phyloP scores from a whole-genome alignment of 2,797 vertebrate genomes.

The Enteromius treurensis region DNA sequence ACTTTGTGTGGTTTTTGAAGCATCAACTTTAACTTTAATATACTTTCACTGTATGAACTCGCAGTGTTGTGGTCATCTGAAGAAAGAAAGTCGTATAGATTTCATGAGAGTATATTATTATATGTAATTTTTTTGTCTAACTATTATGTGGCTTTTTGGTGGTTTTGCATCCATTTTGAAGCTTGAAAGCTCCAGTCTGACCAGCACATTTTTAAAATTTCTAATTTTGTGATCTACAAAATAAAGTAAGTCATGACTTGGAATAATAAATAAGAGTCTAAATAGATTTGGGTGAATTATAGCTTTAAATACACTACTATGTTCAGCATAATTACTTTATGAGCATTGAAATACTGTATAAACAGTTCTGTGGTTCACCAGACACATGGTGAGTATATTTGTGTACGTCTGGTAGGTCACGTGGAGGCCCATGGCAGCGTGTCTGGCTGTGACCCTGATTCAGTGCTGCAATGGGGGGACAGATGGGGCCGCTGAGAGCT shows the following conservation, averaged over 20 bases:
- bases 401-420: constrained; percentile 52
- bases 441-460: constrained; percentile 74
- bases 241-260: background rate
- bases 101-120: background rate
- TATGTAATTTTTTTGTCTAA: background rate
- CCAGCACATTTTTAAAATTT: background rate
- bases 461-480: constrained; percentile 72
- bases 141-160: background rate
- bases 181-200: background rate
- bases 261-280: background rate
- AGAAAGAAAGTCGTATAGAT: background rate
- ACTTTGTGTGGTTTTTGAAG: background rate
- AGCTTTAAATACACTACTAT: background rate
- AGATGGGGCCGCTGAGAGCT: constrained; percentile 80
- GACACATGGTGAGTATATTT: constrained; percentile 34
- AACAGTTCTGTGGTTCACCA: background rate
- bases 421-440: constrained; percentile 62
- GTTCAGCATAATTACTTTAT: background rate
- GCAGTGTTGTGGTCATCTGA: background rate
- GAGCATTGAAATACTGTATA: background rate
- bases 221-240: background rate
- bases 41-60: background rate
- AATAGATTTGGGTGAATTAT: background rate
- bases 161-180: background rate
- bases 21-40: background rate